Percentiles rank a stretch among this genome's conserved stretches.
phyloP scores from a whole-genome alignment of 2,797 vertebrate species.

The Peromyscus attwateri region DNA sequence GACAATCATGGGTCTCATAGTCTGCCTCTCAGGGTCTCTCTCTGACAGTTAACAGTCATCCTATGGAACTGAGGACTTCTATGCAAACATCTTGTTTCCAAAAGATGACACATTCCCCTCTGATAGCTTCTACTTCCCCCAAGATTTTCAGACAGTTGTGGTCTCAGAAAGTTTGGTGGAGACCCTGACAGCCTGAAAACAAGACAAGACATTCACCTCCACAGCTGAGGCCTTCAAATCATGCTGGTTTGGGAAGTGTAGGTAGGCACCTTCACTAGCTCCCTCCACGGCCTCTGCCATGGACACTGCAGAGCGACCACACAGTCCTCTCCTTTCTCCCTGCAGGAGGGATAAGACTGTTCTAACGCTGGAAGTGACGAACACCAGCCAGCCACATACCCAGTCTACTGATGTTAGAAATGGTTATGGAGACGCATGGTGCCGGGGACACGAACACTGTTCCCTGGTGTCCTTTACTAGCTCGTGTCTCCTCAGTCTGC shows the following conservation, averaged over 20 bases:
- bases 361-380: background rate
- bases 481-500: accelerated
- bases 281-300: background rate
- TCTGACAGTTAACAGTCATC: background rate
- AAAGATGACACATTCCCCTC: background rate
- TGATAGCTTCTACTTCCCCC: background rate
- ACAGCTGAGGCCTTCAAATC: background rate
- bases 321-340: background rate
- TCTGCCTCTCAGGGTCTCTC: background rate
- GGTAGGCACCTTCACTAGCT: too few relatives aligned
- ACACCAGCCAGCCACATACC: accelerated
- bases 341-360: background rate
- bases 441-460: background rate
- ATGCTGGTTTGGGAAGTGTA: accelerated
- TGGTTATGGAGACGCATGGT: background rate
- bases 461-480: background rate
- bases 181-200: background rate
- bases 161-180: background rate
- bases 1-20: background rate
- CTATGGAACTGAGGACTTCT: background rate
- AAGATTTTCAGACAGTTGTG: background rate
- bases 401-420: background rate
- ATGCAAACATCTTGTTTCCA: background rate
- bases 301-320: background rate
- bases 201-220: background rate